These are phyloP conservation scores for Tapera naevia DNA, from an alignment of 2,797 vertebrate species.

Conservation along the genomic window DNA sequence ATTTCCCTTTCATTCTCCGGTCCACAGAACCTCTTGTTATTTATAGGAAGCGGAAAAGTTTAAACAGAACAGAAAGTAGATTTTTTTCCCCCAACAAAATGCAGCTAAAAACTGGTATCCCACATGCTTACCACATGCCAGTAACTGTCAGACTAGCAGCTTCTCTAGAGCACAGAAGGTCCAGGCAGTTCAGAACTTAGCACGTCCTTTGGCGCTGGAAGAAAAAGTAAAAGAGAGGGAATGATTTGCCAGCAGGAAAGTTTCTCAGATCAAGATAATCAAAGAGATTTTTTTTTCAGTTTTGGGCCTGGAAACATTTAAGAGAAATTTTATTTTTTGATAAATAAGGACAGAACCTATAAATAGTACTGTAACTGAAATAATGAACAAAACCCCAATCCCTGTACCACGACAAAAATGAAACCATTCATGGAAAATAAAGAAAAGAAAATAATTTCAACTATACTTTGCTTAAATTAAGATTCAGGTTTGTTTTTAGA, in stretches of 20 bases:
- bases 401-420: neutral
- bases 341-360: constrained; percentile 35
- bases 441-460: constrained; percentile 61
- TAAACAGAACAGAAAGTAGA: neutral
- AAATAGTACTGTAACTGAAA: constrained; percentile 12
- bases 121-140: constrained; percentile 57
- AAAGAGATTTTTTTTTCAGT: neutral
- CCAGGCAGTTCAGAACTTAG: constrained; percentile 29
- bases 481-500: constrained; percentile 71
- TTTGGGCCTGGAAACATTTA: constrained; percentile 54
- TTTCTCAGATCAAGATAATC: constrained; percentile 58
- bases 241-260: constrained; percentile 17
- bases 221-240: constrained; percentile 14
- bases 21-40: constrained; percentile 26
- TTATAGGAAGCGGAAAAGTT: constrained; percentile 19
- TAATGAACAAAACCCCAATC: neutral
- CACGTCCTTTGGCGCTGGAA: constrained; percentile 57
- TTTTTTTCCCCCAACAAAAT: neutral
- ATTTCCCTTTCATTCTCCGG: constrained; percentile 7
- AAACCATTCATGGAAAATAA: constrained; percentile 37
- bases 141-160: neutral
- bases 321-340: constrained; percentile 27
- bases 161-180: constrained; percentile 30
- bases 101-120: neutral
- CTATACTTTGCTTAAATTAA: constrained; percentile 68